phyloP scores from a whole-genome alignment of 2,113 vertebrate species.

The Tetrao urogallus region DNA sequence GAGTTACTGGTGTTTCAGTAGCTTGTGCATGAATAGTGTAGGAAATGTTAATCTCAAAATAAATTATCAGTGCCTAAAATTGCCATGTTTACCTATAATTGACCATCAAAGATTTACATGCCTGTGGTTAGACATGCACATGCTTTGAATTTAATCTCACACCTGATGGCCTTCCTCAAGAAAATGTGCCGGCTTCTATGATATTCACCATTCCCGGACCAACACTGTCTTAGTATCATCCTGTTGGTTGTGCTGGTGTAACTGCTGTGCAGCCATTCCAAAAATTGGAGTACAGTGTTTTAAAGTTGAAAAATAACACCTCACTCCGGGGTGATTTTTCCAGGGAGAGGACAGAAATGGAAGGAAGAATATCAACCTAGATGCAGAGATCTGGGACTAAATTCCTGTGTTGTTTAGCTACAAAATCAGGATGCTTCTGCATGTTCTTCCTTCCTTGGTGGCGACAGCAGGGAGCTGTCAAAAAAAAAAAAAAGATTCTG shows the following conservation, averaged over 20 bases:
- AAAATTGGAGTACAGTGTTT: background rate
- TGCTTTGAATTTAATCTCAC: background rate
- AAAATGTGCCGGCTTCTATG: background rate
- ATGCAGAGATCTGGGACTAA: background rate
- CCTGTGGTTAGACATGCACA: background rate
- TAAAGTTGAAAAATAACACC: background rate
- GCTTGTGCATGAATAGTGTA: background rate
- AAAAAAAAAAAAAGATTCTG: background rate
- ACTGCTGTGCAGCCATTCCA: background rate
- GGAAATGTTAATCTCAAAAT: slow-evolving; percentile 20
- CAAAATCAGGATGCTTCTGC: background rate
- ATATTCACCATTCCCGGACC: background rate
- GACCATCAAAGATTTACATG: background rate
- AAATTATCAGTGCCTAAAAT: background rate
- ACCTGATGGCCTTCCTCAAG: background rate
- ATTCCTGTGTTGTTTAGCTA: background rate
- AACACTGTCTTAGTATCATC: background rate
- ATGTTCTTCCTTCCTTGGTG: background rate
- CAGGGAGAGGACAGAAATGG: background rate
- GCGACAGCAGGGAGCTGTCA: background rate
- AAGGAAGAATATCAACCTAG: background rate
- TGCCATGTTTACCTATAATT: background rate
- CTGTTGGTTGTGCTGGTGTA: background rate
- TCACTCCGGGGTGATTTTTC: background rate
- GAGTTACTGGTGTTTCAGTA: background rate